Evolutionary conservation across 2,113 vertebrate genomes (phyloP).

Genomic region (Scomber japonicus): DNA sequence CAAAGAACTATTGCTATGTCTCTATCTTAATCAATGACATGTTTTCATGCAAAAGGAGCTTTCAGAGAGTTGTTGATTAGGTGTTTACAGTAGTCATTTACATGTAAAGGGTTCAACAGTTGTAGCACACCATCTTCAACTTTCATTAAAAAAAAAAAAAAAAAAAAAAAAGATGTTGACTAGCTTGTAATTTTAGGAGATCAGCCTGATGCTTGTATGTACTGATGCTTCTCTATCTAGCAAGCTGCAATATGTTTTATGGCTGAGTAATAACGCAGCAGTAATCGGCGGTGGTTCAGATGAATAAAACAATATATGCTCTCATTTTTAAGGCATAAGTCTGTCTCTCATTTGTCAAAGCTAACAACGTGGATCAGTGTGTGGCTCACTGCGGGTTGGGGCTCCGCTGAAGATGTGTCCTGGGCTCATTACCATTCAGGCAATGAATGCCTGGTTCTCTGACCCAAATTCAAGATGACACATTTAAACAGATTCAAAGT

Average conservation of each 20-base stretch:
- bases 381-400: constrained; percentile 22
- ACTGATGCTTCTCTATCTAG: constrained; percentile 28
- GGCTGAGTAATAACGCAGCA: constrained; percentile 23
- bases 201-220: neutral
- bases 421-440: constrained; percentile 70
- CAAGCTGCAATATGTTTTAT: constrained; percentile 57
- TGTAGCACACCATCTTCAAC: too few species aligned
- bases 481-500: constrained; percentile 67
- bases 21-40: too few species aligned
- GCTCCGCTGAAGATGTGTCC: constrained; percentile 46
- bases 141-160: too few species aligned
- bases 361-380: constrained; percentile 31
- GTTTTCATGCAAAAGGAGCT: too few species aligned
- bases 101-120: too few species aligned
- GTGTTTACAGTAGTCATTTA: too few species aligned
- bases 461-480: constrained; percentile 76
- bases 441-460: constrained; percentile 56
- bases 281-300: constrained; percentile 47
- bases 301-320: constrained; percentile 71
- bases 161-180: too few species aligned
- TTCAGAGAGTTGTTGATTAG: too few species aligned
- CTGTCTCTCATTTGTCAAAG: constrained; percentile 65
- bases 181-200: too few species aligned
- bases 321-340: constrained; percentile 62
- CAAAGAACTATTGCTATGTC: too few species aligned